Percentiles rank a stretch among this genome's conserved stretches.
Evolutionary conservation across 92 coral and sea anemone genomes (phyloP).

Genomic region (Palythoa heliodiscus): DNA sequence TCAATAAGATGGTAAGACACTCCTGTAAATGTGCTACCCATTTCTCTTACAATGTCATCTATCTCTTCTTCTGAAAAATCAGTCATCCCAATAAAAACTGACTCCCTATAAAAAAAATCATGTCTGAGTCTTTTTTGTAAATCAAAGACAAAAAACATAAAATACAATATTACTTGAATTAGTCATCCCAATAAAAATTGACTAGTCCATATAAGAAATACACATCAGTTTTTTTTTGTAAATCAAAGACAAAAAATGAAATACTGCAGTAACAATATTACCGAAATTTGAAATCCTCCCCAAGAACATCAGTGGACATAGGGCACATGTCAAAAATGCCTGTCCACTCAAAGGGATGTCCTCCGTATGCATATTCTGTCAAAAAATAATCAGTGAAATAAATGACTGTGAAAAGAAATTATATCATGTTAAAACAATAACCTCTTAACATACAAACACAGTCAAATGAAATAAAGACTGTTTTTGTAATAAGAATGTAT

Average conservation of each 20-base stretch:
- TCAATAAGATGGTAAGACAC: slow-evolving; percentile 90
- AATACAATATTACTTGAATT: slow-evolving; percentile 55
- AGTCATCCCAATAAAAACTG: slow-evolving; percentile 86
- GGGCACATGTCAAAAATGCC: slow-evolving; percentile 91
- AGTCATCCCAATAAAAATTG: slow-evolving; percentile 85
- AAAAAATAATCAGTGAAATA: background rate
- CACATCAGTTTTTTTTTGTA: too few species aligned
- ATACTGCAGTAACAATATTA: slow-evolving; percentile 1
- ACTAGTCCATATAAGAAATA: slow-evolving; percentile 67
- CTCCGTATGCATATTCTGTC: slow-evolving; percentile 95
- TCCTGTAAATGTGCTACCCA: slow-evolving; percentile 86
- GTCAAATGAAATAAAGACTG: too few species aligned
- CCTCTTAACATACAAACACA: too few species aligned
- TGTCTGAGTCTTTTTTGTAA: background rate
- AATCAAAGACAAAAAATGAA: background rate
- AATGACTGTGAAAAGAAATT: background rate
- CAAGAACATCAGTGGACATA: slow-evolving; percentile 70
- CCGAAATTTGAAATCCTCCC: slow-evolving; percentile 98
- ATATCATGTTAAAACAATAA: too few species aligned
- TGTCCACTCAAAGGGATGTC: slow-evolving; percentile 90
- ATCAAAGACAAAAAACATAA: background rate
- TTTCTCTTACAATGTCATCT: slow-evolving; percentile 67
- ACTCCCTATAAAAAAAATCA: slow-evolving; percentile 69
- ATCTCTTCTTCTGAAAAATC: slow-evolving; percentile 75
- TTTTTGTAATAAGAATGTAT: too few species aligned